phyloP scores from a whole-genome alignment of 2,113 vertebrate genomes.

The Edolisoma coerulescens region DNA sequence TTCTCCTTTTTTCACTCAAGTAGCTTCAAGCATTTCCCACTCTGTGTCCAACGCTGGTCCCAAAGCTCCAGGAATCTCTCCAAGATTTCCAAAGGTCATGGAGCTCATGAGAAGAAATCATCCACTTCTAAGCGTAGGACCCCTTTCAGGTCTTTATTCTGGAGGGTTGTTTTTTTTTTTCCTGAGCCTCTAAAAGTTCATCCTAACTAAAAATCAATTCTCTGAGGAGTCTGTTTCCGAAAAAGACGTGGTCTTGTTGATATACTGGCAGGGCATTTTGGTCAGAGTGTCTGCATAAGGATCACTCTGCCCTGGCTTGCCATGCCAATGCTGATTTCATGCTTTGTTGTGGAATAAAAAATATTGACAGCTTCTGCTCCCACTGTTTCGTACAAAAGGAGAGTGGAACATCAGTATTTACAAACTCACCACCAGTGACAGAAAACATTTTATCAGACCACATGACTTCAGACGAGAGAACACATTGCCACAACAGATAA shows the following conservation, averaged over 20 bases:
- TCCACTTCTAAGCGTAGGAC: background rate
- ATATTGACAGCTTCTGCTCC: background rate
- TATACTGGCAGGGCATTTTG: background rate
- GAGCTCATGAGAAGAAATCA: background rate
- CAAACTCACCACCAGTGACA: background rate
- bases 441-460: background rate
- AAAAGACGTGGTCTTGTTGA: background rate
- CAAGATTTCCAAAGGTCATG: constrained; percentile 9
- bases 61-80: background rate
- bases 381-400: background rate
- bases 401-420: background rate
- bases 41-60: background rate
- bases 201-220: background rate
- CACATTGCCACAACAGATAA: background rate
- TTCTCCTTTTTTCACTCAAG: background rate
- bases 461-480: background rate
- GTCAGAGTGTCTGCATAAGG: background rate
- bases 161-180: background rate
- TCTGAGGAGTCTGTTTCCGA: background rate
- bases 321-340: background rate
- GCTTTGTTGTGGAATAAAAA: background rate
- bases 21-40: background rate
- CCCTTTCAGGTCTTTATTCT: background rate
- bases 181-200: background rate
- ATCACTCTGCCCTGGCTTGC: background rate